Evolutionary conservation across 2,888 invertebrate species (phyloP), one percentile per base, ranked within the genome.

Genomic region (Ceratothoa steindachneri): DNA sequence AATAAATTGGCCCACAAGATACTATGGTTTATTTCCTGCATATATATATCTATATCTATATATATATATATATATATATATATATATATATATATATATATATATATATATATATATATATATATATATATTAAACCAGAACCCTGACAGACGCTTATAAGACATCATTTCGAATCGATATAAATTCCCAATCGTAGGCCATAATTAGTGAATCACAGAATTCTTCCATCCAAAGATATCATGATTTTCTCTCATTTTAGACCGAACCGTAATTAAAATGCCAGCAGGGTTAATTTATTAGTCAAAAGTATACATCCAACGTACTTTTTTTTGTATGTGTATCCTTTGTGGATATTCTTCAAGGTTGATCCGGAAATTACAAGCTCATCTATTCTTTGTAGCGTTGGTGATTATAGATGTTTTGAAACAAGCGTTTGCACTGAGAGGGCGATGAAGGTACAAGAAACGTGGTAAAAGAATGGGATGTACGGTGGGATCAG

Each of bases 221-320:
- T 55, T 55, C 19, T 55, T 55, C 55, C 55, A 15, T 55, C 19
- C 55, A 22, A 55, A 55, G 55, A 55, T 55, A 55, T 55, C 55
- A 55, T 55, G 55, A 55, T 55, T 55, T 55, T 55, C 55, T 55
- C 55, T 55, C 55, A 55, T 55, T 55, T 55, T 55, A 55, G 55
- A 55, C 12, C 55, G 55, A 55, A 5, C 19, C 24, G 55, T 55
- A 55, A 55, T 55, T 55, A 55, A 55, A 55, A 12, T 55, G 55
- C 55, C 55, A 55, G 55, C 15, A 22, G 55, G 19, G 15, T 19
- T 55, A 55, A 55, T 55, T 55, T 55, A 55, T 55, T 55, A 55
- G 55, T 55, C 55, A 55, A 55, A 55, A 55, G 55, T 55, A 55
- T 55, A 55, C 55, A 55, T 7, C 19, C 55, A 22, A 19, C 5